Percentiles rank a stretch among this genome's conserved stretches.
Evolutionary conservation across 2,113 vertebrate species (phyloP).

Genomic region (Romanogobio albipinnatus): DNA sequence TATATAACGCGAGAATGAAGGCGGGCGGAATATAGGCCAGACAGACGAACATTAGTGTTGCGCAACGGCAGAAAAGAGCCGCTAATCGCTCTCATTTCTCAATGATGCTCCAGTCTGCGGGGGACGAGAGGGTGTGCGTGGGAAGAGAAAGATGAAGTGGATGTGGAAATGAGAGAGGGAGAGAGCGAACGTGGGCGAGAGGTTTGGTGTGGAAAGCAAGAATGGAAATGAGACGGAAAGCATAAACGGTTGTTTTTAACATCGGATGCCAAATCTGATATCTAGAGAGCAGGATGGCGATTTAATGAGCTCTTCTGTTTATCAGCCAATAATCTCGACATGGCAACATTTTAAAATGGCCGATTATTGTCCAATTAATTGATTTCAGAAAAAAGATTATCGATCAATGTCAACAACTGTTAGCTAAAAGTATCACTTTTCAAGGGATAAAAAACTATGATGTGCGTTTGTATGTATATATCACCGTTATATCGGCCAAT

Average conservation of each 20-base stretch:
- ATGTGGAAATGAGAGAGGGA: conserved; percentile 58
- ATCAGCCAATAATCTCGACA: neutral
- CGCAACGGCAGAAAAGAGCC: conserved; percentile 41
- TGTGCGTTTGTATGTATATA: too few relatives aligned
- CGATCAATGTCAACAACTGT: neutral
- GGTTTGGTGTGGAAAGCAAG: conserved; percentile 12
- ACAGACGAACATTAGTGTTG: conserved; percentile 46
- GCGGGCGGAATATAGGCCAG: conserved; percentile 44
- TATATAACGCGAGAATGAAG: neutral
- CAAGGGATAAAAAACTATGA: too few relatives aligned
- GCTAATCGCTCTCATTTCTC: conserved; percentile 52
- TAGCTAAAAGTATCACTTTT: too few relatives aligned
- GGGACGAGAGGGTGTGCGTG: conserved; percentile 44
- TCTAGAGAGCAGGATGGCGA: neutral
- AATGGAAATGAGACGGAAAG: conserved; percentile 10
- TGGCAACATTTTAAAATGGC: neutral
- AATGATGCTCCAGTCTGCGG: conserved; percentile 48
- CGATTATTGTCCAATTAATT: neutral
- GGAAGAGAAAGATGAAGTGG: conserved; percentile 26
- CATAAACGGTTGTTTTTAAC: neutral
- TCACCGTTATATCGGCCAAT: neutral
- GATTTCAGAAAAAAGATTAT: too few relatives aligned
- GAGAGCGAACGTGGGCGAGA: conserved; percentile 51
- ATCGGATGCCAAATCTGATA: neutral
- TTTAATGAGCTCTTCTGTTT: neutral